phyloP scores from a whole-genome alignment of 2,797 vertebrate species.

The Heterohyrax brucei region DNA sequence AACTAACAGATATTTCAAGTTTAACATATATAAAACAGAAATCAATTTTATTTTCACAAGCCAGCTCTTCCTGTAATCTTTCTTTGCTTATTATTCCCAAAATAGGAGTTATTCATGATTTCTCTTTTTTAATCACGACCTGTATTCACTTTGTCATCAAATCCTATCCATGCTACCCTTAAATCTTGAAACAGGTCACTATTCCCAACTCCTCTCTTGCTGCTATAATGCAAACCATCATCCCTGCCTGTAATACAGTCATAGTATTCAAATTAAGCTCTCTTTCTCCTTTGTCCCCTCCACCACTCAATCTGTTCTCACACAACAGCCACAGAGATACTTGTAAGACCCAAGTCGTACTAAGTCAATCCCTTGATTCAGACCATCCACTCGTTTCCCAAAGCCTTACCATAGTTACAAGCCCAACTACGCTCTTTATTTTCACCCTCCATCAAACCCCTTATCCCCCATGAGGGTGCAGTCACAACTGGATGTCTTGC shows the following conservation, averaged over 20 bases:
- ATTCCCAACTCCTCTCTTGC: neutral
- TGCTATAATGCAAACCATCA: neutral
- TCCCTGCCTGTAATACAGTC: neutral
- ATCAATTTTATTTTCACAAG: constrained; percentile 41
- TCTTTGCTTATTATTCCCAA: neutral
- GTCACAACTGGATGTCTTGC: neutral
- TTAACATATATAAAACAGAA: neutral
- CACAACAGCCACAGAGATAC: neutral
- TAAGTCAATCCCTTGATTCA: neutral
- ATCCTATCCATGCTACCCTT: neutral
- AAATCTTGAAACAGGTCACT: neutral
- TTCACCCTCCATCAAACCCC: neutral
- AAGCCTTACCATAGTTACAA: neutral
- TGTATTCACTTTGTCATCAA: neutral
- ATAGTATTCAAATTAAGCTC: neutral
- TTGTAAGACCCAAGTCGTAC: neutral
- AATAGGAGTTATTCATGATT: constrained; percentile 7
- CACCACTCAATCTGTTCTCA: neutral
- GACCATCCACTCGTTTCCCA: neutral
- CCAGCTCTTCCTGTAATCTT: neutral
- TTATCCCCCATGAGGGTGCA: neutral
- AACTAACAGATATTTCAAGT: constrained; percentile 14
- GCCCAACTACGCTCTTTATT: neutral
- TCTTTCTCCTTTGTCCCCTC: neutral
- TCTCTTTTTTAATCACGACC: neutral